Base-by-base conservation (phyloP, 2,888 invertebrate species). In the Pelosia muscerda region DNA sequence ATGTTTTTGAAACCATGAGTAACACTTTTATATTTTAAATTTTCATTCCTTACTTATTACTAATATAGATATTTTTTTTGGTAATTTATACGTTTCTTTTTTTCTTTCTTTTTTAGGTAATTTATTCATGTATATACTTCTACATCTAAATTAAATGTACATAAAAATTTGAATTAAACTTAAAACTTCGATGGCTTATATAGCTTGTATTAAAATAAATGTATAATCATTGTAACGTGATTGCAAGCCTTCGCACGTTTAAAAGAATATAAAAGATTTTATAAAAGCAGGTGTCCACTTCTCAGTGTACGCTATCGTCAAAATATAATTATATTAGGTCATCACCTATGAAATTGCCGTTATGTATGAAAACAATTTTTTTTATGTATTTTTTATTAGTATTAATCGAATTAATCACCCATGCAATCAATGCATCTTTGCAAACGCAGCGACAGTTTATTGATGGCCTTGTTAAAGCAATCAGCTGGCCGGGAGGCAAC, bases 11-110 rank as follows among this genome's bases (percentile, higher is more conserved):
- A n/a, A 8, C 25, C 58, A 59, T 15, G 15, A 22, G 15, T 38
- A 9, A 59, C 22, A 23, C 34, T 53, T 61, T 28, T 62, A 62
- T 62, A 62, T 62, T 53, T 53, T 28, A 49, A 62, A 22, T 62
- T 62, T 26, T 49, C 26, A 55, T 28, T 15, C 6, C 49, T 62
- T 28, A 49, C 26, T 62, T 49, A 49, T 26, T 26, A 28, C 11
- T 61, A 26, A 49, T n/a, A 15, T 4, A 22, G 6, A 22, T 53
- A 53, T 22, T 53, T 11, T 53, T 4, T 22, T 22, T 1, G 22
- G 2, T 28, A 5, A 23, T 25, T 26, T 15, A 25, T 23, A 26
- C 6, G 5, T 9, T 23, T 15, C 19, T 13, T 23, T 5, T 31
- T 10, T 2, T 54, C 11, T 31, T 15, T 42, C 25, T 56, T 64